Base-by-base conservation (phyloP, 35 echinoderm and acorn worm genomes). In the Lytechinus pictus region DNA sequence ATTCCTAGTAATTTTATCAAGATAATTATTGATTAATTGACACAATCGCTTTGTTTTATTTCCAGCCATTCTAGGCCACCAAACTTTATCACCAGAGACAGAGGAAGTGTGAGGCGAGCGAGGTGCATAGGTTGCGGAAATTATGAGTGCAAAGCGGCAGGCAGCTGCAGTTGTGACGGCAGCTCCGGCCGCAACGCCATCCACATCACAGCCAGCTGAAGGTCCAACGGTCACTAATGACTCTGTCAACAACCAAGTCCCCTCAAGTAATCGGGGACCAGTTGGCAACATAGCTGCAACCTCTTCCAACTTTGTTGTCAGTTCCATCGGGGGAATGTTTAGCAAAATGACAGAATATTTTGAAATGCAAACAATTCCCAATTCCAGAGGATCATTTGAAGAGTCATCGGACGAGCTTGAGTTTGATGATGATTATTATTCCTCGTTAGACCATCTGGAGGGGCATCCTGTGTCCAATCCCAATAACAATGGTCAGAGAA, bases 261-360 rank as follows among this genome's bases (percentile, higher is more conserved):
- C 53, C 53, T 5, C n/a, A 54, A 93, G 92, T 93, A 53, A 54
- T 0, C 52, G 92, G 52, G 92, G 92, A 9, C 29, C 92, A 5
- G 56, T 93, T 27, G 92, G 53, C 92, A 93, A 57, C 92, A 55
- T 93, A 6, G 92, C 92, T 54, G 92, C 92, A 53, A 19, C 92
- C 7, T 93, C 92, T 9, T 93, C 92, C 52, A 57, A 54, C 54
- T 93, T 55, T 27, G 92, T 93, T 27, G 92, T 93, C 11, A 93
- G 27, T 57, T 93, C 92, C 9, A 93, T 93, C 21, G 92, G 92
- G 53, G 92, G 92, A 10, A 93, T 93, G 92, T 93, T 93, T 54
- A 95, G 56, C 94, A 97, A 87, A 94, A 96, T 97, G 95, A 54
- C 97, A 19, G 97, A 97, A 93, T 97, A 96, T 92, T 96, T 97